Evolutionary conservation across 2,113 vertebrate genomes (phyloP).

Genomic region (Xiphophorus maculatus): DNA sequence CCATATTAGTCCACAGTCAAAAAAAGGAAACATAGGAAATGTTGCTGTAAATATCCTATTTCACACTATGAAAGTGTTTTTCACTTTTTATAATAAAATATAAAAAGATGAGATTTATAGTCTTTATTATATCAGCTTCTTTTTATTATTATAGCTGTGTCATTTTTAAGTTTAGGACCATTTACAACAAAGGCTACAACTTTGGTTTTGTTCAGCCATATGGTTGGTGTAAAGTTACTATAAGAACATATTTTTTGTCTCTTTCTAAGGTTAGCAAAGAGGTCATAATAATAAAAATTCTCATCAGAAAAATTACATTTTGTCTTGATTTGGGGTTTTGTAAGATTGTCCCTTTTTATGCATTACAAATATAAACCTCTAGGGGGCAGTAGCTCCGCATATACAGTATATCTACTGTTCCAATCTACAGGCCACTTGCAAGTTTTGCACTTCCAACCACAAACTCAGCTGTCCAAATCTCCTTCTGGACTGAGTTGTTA

Average conservation of each 20-base stretch:
- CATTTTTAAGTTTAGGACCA: not conserved
- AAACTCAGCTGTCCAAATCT: not conserved
- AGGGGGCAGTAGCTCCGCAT: conserved; percentile 55
- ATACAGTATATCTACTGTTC: not conserved
- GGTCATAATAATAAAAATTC: not conserved
- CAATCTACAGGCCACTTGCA: not conserved
- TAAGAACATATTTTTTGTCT: not conserved
- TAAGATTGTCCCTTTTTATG: not conserved
- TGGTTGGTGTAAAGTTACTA: conserved; percentile 8
- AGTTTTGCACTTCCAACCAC: too few species aligned
- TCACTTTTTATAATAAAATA: not conserved
- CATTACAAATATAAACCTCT: conserved; percentile 13
- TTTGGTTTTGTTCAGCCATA: not conserved
- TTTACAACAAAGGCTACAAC: not conserved
- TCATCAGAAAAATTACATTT: not conserved
- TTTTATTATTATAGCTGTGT: not conserved
- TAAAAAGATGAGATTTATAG: not conserved
- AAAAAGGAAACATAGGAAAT: not conserved
- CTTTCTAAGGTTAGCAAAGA: not conserved
- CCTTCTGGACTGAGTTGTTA: not conserved
- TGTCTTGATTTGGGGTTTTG: not conserved
- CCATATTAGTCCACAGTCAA: not conserved
- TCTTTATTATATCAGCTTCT: not conserved
- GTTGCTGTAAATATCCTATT: not conserved
- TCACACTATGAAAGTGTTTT: not conserved